These are phyloP conservation scores for Rhinoderma darwinii DNA, from an alignment of 2,113 vertebrate species.

Conservation along the genomic window DNA sequence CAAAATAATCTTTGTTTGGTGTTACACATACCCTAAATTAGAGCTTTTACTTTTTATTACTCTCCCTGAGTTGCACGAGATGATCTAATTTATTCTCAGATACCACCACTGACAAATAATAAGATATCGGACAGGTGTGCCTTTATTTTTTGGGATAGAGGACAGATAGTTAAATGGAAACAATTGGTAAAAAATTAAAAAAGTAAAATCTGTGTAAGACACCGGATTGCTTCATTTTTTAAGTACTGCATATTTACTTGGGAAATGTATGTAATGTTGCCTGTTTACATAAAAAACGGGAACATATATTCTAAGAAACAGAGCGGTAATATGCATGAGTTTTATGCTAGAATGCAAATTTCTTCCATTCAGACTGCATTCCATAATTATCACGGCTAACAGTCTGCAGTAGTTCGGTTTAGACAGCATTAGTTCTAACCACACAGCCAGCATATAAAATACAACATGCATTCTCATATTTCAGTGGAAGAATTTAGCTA, in stretches of 20 bases:
- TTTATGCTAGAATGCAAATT: slow-evolving; percentile 1
- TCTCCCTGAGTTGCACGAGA: not conserved
- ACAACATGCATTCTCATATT: slow-evolving; percentile 23
- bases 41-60: not conserved
- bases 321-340: slow-evolving; percentile 41
- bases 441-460: not conserved
- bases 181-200: not conserved
- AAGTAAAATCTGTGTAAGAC: not conserved
- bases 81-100: not conserved
- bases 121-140: not conserved
- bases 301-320: slow-evolving; percentile 18
- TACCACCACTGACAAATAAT: not conserved
- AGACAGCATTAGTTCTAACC: not conserved
- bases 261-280: not conserved
- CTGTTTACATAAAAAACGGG: slow-evolving; percentile 10
- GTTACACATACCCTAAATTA: not conserved
- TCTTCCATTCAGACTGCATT: slow-evolving; percentile 13
- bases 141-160: not conserved
- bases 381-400: slow-evolving; percentile 17
- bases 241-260: not conserved
- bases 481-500: not conserved
- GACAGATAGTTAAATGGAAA: not conserved
- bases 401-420: slow-evolving; percentile 6
- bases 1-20: not conserved
- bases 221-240: not conserved